Evolutionary conservation across 2,797 vertebrate species (phyloP), one percentile per base, ranked within the genome.

Genomic region (Rhinophrynus dorsalis): DNA sequence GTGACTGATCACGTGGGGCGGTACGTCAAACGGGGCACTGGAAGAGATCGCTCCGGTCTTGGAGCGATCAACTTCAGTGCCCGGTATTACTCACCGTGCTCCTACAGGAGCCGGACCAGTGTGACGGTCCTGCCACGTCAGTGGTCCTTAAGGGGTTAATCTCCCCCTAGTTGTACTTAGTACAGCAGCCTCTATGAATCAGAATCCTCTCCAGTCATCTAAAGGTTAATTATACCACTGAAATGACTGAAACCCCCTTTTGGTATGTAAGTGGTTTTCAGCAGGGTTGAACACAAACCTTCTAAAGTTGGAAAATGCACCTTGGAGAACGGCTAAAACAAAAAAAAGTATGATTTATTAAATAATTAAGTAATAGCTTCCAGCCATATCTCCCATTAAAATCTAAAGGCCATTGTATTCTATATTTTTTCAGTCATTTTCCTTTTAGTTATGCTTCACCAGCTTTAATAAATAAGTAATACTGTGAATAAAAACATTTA

Each of bases 381-480:
- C 79, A 90, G 88, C 81, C 81, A 82, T 88, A 80, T 85, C 80
- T 81, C 81, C 87, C 87, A 89, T 90, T 90, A 91, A 89, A 89
- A 87, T 85, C 83, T 67, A 80, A 82, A 81, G 84, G 67, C 85
- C 86, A 86, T 89, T 90, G 88, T 90, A 86, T 88, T 89, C 82
- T 82, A 74, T 76, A 73, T 84, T 89, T 86, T 79, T 80, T 81
- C 44, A 20, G 78, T 76, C 77, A 83, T 84, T 87, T 81, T 77
- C 82, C 67, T 82, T 86, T 91, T 86, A 89, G 83, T 85, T 86
- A 89, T 84, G 84, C 87, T 90, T 84, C 84, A 72, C 79, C 75
- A 89, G 75, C 75, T 88, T 87, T 87, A 88, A 91, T 91, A 91
- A 91, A 91, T 90, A 91, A 91, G 86, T 89, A 84, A 91, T 87